Base-by-base conservation (phyloP, 2,888 invertebrate genomes). In the Aleiodes leptofemur region DNA sequence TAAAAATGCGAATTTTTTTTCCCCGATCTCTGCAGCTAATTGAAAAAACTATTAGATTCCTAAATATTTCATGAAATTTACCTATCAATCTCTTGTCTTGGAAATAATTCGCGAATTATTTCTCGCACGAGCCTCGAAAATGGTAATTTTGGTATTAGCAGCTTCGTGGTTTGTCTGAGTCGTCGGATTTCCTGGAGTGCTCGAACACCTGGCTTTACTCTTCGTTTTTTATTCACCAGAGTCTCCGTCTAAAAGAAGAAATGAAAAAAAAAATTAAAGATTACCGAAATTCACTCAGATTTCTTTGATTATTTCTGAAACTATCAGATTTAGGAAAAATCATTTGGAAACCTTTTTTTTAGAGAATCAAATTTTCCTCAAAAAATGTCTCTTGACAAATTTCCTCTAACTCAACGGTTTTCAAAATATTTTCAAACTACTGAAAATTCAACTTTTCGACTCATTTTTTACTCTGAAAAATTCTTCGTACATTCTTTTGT, bases 81-180 rank as follows among this genome's bases (percentile, higher is more conserved):
- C 88, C 84, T 85, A 0, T 6, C 5, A 29, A 82, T 64, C 1
- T 77, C 71, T 0, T 14, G 3, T 14, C 79, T 72, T 0, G 86
- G 84, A 76, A 84, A 85, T 13, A 82, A n/a, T 0, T 86, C 80
- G 0, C 78, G 1, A 0, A 92, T 80, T 38, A 91, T 83, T 81
- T 91, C 90, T 29, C 89, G 87, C 11, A 92, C 88, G 3, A 92
- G 1, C 57, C 91, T 87, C 0, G 86, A 80, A 80, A 92, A 92
- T 0, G 90, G 82, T 4, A 87, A 57, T 71, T 86, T 90, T 0
- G 92, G 91, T 81, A 92, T 90, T 0, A 91, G 76, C 2, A 86
- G 73, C 0, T 82, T 78, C 1, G 89, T 87, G 0, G 82, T 76
- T 7, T 31, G 80, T 73, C 88, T 86, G 4, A 89, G 79, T 72